Evolutionary conservation across 2,113 vertebrate genomes (phyloP), one percentile per base, ranked within the genome.

Genomic region (Austrofundulus limnaeus): DNA sequence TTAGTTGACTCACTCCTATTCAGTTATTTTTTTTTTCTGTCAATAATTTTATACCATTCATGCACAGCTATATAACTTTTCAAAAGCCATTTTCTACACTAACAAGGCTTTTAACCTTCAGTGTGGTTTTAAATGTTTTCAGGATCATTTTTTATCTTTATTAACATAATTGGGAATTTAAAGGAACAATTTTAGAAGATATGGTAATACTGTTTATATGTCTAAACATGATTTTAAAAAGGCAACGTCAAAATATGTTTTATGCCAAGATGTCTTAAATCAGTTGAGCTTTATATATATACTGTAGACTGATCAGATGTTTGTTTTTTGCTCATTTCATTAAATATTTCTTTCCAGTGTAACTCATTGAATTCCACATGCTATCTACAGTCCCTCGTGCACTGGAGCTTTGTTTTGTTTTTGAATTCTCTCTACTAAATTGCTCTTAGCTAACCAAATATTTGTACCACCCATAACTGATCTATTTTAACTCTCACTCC

Each of bases 401-500:
- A 55, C 14, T 23, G 0, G 41, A 46, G 20, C 25, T 64, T 34
- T 5, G 24, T 37, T 66, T 55, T 59, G 20, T 76, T 49, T 75
- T 70, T 75, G 59, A 77, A 56, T 77, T 69, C 42, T 24, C 53
- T 53, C 55, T 28, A 38, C 57, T 52, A 68, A 75, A 68, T 77
- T 63, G 63, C 45, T 45, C 60, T 69, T 64, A 57, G 62, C 77
- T 78, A 72, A 79, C 55, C 64, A 68, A 77, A 76, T 75, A 66
- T 83, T 78, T 80, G 49, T 70, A 46, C 59, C 76, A 58, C 64
- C 39, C 21, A 70, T 56, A 76, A 56, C 66, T 81, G 63, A 57
- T 83, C 67, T 75, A 70, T 75, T 81, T 81, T 66, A 74, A 62
- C 63, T 66, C 72, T 39, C 60, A 31, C 67, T 50, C 63, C 20